phyloP scores from a whole-genome alignment of 2,888 invertebrate genomes.

The Flexamia atlantica region DNA sequence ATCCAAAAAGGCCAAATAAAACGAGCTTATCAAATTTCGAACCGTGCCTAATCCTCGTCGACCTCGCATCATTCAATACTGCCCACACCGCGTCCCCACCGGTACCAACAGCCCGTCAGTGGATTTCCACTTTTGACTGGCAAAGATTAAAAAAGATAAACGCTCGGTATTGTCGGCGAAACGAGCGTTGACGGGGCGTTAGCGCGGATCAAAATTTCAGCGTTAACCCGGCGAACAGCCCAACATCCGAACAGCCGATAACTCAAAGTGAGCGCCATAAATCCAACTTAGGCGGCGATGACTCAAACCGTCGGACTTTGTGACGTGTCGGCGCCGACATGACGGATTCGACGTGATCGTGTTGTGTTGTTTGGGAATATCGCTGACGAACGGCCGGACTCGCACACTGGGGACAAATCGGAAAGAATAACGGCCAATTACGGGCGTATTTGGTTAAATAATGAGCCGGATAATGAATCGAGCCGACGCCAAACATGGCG shows the following conservation, averaged over 20 bases:
- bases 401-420: slow-evolving; percentile 48
- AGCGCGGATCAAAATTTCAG: slow-evolving; percentile 58
- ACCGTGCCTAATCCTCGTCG: neutral
- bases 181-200: slow-evolving; percentile 49
- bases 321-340: slow-evolving; percentile 40
- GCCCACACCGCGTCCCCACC: slow-evolving; percentile 14
- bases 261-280: slow-evolving; percentile 52
- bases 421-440: slow-evolving; percentile 62
- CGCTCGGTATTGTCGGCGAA: slow-evolving; percentile 35
- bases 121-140: slow-evolving; percentile 52
- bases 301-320: slow-evolving; percentile 46
- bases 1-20: too few relatives aligned
- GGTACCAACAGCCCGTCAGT: slow-evolving; percentile 28
- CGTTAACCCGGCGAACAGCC: slow-evolving; percentile 36
- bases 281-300: slow-evolving; percentile 56
- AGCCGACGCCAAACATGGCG: slow-evolving; percentile 52
- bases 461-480: slow-evolving; percentile 57
- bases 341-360: slow-evolving; percentile 48
- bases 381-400: slow-evolving; percentile 26
- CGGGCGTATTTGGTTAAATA: slow-evolving; percentile 58
- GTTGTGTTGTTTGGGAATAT: slow-evolving; percentile 28
- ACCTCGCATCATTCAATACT: slow-evolving; percentile 23
- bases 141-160: slow-evolving; percentile 59
- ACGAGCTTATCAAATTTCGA: too few relatives aligned
- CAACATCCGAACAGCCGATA: slow-evolving; percentile 23